These are phyloP conservation scores for Drosophila novamexicana DNA, from an alignment of 1,140 invertebrate species.

Conservation along the genomic window DNA sequence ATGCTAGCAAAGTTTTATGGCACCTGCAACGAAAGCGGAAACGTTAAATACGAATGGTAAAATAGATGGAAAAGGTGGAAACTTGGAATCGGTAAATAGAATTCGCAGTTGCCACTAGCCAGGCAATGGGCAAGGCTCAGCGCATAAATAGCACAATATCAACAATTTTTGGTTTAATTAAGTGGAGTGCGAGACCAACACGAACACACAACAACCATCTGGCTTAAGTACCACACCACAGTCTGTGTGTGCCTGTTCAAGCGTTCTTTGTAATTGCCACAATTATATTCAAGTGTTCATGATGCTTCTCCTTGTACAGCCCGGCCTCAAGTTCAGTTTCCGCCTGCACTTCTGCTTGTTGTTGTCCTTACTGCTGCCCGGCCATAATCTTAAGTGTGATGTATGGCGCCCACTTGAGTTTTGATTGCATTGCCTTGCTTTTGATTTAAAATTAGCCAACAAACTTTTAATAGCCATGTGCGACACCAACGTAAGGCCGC, in stretches of 20 bases:
- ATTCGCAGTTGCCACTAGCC: not conserved
- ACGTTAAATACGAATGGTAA: slow-evolving; percentile 7
- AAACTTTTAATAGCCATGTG: slow-evolving; percentile 32
- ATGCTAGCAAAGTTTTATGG: slow-evolving; percentile 76
- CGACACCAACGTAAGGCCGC: not conserved
- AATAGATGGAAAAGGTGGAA: slow-evolving; percentile 1
- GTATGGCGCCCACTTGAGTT: slow-evolving; percentile 34
- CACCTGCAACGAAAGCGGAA: slow-evolving; percentile 59
- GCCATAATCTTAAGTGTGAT: slow-evolving; percentile 52
- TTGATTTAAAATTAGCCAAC: slow-evolving; percentile 27
- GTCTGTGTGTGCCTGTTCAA: slow-evolving; percentile 9
- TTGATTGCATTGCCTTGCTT: slow-evolving; percentile 36
- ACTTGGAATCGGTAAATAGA: not conserved
- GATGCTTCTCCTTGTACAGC: not conserved
- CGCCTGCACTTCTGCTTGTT: slow-evolving; percentile 21
- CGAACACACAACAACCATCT: not conserved
- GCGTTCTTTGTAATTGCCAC: slow-evolving; percentile 50
- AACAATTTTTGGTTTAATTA: slow-evolving; percentile 63
- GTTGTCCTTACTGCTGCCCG: slow-evolving; percentile 10
- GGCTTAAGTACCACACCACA: slow-evolving; percentile 14
- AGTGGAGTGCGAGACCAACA: slow-evolving; percentile 40
- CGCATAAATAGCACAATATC: slow-evolving; percentile 53
- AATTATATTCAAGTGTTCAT: slow-evolving; percentile 63
- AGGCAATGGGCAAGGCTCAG: slow-evolving; percentile 17
- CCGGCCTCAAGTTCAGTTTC: slow-evolving; percentile 4